A percentile compares a stretch with the other conserved stretches of the same genome.
These are phyloP conservation scores for Uloborus plumipes DNA, from an alignment of 2,888 invertebrate genomes.

Conservation along the genomic window DNA sequence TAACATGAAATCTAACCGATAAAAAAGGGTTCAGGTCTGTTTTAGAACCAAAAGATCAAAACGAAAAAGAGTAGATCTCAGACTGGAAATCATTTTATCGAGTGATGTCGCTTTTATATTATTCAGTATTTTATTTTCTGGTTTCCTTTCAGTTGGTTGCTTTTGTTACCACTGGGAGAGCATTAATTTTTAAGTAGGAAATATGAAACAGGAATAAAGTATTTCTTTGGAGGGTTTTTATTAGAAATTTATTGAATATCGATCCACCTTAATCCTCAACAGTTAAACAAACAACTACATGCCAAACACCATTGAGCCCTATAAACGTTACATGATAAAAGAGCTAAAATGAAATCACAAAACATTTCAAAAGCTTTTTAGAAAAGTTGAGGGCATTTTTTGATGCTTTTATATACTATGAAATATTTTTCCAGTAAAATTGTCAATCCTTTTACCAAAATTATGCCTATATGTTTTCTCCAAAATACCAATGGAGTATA, in stretches of 20 bases:
- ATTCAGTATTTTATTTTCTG: constrained; percentile 55
- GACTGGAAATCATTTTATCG: constrained; percentile 39
- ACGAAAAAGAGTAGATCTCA: constrained; percentile 1
- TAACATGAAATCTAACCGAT: no score
- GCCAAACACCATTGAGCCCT: no score
- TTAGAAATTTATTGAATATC: constrained; percentile 53
- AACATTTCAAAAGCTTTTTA: no score
- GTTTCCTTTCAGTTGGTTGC: constrained; percentile 35
- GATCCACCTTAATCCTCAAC: constrained; percentile 17
- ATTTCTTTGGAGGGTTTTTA: constrained; percentile 42
- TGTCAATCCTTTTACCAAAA: no score
- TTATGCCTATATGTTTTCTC: neutral
- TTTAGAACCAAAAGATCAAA: no score
- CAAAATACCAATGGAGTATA: neutral
- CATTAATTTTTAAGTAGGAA: constrained; percentile 48
- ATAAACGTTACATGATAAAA: no score
- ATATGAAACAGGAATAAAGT: constrained; percentile 48
- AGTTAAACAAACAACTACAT: no score
- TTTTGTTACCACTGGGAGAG: constrained; percentile 26
- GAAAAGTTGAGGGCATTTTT: no score
- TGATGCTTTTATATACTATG: no score
- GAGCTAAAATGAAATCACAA: no score
- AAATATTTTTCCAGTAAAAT: no score
- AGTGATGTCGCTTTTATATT: constrained; percentile 38
- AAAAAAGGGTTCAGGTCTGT: no score